Percentiles rank a stretch among this genome's conserved stretches.
Evolutionary conservation across 2,888 invertebrate species (phyloP).

Genomic region (Pristionchus maxplancki): DNA sequence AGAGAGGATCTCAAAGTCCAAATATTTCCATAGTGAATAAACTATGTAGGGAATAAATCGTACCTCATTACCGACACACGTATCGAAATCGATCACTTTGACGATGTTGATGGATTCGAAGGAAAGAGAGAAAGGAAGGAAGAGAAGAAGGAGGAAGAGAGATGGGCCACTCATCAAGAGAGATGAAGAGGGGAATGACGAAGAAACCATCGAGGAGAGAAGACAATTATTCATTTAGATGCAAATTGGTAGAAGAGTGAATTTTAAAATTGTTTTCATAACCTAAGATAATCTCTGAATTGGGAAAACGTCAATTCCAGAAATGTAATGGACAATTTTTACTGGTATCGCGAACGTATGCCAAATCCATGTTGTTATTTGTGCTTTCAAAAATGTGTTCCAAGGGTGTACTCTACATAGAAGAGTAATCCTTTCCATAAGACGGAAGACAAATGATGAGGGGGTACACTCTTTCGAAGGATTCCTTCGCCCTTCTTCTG

Average conservation of each 20-base stretch:
- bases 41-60: too few species aligned
- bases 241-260: too few species aligned
- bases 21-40: too few species aligned
- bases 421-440: background rate
- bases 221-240: background rate
- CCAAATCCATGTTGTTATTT: too few species aligned
- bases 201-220: background rate
- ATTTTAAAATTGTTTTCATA: too few species aligned
- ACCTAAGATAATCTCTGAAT: too few species aligned
- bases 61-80: background rate
- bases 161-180: background rate
- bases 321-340: too few species aligned
- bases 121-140: background rate
- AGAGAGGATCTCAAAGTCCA: too few species aligned
- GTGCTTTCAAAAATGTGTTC: background rate
- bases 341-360: too few species aligned
- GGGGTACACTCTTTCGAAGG: background rate
- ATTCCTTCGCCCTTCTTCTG: background rate
- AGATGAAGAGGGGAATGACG: background rate
- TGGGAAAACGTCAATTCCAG: too few species aligned
- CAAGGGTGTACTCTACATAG: background rate
- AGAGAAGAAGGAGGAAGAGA: background rate
- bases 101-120: background rate
- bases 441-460: slow-evolving; percentile 24
- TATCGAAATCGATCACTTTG: background rate